These are phyloP conservation scores for Porites australiensis DNA, from an alignment of 64 coral and sea anemone genomes.

Conservation along the genomic window DNA sequence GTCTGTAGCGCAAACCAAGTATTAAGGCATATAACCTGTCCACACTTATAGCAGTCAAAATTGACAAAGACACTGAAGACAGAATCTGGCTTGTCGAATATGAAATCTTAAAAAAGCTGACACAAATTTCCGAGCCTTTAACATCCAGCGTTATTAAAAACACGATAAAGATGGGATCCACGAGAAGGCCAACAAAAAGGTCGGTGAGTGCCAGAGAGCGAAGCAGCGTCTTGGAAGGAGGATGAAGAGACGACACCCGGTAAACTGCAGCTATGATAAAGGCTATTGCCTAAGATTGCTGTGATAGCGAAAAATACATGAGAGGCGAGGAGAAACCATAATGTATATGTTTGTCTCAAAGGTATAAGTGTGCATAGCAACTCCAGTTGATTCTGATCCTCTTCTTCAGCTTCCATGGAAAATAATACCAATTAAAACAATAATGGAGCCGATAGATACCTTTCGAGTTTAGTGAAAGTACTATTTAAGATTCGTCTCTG, in stretches of 20 bases:
- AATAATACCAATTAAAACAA: no score
- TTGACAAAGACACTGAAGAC: background rate
- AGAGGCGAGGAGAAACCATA: background rate
- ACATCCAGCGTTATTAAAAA: background rate
- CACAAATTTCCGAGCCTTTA: background rate
- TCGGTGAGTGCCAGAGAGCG: background rate
- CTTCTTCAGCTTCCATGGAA: no score
- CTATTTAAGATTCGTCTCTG: no score
- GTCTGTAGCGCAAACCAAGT: slow-evolving; percentile 3
- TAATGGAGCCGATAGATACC: no score
- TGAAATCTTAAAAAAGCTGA: background rate
- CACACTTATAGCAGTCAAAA: slow-evolving; percentile 1
- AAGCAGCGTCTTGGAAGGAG: background rate
- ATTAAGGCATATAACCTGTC: background rate
- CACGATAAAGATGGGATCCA: background rate
- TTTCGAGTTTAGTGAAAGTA: no score
- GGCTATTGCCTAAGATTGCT: background rate
- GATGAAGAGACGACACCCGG: background rate
- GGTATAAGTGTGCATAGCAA: no score
- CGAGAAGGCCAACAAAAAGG: background rate
- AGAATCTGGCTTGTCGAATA: no score
- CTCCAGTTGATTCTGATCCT: no score
- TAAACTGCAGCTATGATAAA: background rate
- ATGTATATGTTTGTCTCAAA: no score
- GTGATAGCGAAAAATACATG: background rate